phyloP scores from a whole-genome alignment of 1,140 invertebrate genomes.

The Lepidurus arcticus region DNA sequence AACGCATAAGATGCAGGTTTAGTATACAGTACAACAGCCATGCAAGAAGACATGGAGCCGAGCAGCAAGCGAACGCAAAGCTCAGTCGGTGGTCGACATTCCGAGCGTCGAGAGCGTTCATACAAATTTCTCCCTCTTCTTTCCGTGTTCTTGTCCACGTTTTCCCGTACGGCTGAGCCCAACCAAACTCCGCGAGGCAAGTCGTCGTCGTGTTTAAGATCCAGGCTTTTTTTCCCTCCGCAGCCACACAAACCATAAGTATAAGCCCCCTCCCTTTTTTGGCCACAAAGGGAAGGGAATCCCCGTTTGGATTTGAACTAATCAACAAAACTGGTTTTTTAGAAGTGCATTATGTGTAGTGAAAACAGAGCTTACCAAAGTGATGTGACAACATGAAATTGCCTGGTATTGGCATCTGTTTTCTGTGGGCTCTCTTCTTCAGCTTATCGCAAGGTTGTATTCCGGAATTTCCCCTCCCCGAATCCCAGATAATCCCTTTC shows the following conservation, averaged over 20 bases:
- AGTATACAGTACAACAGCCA: neutral
- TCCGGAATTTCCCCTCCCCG: neutral
- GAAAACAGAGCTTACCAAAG: conserved; percentile 21
- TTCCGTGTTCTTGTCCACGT: no score
- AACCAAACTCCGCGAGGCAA: no score
- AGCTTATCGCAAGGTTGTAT: conserved; percentile 3
- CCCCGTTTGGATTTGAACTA: neutral
- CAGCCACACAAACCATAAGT: no score
- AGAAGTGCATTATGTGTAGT: conserved; percentile 16
- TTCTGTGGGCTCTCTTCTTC: neutral
- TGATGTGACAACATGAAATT: conserved; percentile 22
- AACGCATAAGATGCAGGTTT: neutral
- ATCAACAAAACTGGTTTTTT: neutral
- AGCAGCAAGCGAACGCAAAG: neutral
- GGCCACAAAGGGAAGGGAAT: neutral
- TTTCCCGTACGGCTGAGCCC: no score
- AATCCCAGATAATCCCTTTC: neutral
- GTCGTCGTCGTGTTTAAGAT: no score
- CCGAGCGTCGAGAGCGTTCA: neutral
- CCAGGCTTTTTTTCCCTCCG: no score
- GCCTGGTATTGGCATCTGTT: conserved; percentile 10
- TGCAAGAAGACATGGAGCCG: neutral
- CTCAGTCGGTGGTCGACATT: conserved; percentile 8
- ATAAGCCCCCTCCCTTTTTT: no score
- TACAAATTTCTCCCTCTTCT: neutral